Conservation (phyloP, 2,113 vertebrate genomes). For the Pedetes capensis region DNA sequence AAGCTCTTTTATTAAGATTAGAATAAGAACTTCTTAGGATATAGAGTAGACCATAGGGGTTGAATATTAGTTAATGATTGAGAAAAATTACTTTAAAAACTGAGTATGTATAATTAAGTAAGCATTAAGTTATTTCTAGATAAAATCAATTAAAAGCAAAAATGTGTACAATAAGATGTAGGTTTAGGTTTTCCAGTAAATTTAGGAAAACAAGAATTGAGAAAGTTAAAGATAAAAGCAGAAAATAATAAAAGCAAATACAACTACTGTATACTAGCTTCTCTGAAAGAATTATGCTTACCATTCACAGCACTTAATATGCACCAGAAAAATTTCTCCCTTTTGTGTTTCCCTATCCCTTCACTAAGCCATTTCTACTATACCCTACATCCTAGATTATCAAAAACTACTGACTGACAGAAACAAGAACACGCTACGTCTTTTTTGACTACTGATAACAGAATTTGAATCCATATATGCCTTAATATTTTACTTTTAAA, state of each 20-base stretch:
- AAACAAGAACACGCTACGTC: neutral
- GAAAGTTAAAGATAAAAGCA: neutral
- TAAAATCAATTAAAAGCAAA: neutral
- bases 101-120: neutral
- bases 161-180: neutral
- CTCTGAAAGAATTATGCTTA: slow-evolving; percentile 71
- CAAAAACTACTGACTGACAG: neutral
- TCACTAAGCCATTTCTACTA: neutral
- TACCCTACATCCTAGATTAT: neutral
- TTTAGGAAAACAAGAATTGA: neutral
- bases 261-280: slow-evolving; percentile 68
- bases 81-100: neutral
- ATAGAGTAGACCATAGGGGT: neutral
- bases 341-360: slow-evolving; percentile 52
- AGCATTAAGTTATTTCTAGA: neutral
- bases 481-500: slow-evolving; percentile 77
- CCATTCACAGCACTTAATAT: slow-evolving; percentile 74
- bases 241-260: too few relatives aligned
- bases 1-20: neutral
- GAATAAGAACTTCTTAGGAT: neutral
- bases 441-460: slow-evolving; percentile 72
- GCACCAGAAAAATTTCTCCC: slow-evolving; percentile 63
- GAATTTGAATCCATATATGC: slow-evolving; percentile 54
- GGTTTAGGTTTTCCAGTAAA: neutral
- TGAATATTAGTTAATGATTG: neutral